phyloP scores from a whole-genome alignment of 2,797 vertebrate genomes.

The Macropodus opercularis region DNA sequence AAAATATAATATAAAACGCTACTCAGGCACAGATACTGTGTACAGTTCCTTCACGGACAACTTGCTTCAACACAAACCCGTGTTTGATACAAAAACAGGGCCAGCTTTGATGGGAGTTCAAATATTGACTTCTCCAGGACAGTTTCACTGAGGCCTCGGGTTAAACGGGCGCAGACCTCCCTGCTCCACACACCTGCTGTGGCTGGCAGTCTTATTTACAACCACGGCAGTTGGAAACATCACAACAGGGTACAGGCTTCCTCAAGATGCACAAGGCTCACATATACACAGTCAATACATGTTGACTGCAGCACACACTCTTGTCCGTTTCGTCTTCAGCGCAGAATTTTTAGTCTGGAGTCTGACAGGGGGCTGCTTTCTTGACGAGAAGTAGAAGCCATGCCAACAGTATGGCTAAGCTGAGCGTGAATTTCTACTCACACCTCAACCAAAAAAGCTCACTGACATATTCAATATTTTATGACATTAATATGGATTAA shows the following conservation, averaged over 20 bases:
- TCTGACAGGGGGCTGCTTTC: constrained; percentile 64
- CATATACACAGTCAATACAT: constrained; percentile 10
- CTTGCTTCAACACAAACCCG: constrained; percentile 41
- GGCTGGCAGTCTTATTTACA: constrained; percentile 62
- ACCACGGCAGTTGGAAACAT: constrained; percentile 59
- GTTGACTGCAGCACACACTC: constrained; percentile 40
- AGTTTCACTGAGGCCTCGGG: constrained; percentile 40
- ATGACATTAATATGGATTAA: constrained; percentile 61
- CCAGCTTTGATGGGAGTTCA: constrained; percentile 68
- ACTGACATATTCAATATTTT: constrained; percentile 59
- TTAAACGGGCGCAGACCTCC: constrained; percentile 61
- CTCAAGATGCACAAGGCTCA: constrained; percentile 37
- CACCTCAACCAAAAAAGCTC: constrained; percentile 38
- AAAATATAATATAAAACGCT: constrained; percentile 1
- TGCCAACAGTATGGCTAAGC: constrained; percentile 57
- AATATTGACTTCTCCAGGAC: constrained; percentile 78
- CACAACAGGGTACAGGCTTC: constrained; percentile 21
- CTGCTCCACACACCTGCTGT: constrained; percentile 74
- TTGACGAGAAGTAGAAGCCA: constrained; percentile 44
- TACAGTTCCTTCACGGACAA: constrained; percentile 32
- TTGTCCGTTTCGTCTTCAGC: constrained; percentile 67
- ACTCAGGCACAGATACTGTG: constrained; percentile 20
- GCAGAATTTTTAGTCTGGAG: constrained; percentile 17
- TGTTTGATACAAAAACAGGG: constrained; percentile 69
- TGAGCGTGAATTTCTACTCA: constrained; percentile 46